Evolutionary conservation across 1,140 invertebrate species (phyloP), one percentile per base, ranked within the genome.

Genomic region (Paraescarpia echinospica): DNA sequence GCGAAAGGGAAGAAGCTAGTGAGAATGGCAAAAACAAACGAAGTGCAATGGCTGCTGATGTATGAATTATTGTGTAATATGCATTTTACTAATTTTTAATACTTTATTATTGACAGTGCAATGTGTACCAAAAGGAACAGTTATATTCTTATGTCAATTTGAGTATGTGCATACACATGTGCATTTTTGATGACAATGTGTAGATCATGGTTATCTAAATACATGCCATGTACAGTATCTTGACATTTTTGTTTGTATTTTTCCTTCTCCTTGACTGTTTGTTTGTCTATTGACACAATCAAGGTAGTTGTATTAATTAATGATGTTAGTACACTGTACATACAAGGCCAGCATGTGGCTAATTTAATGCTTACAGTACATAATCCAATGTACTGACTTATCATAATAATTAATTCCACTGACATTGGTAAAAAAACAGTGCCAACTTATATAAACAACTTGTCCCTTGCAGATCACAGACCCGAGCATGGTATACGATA

Each of bases 401-500:
- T 41, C 4, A 41, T 41, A 41, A 41, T n/a, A n/a, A n/a, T n/a
- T n/a, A n/a, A n/a, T n/a, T n/a, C n/a, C n/a, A n/a, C n/a, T 41
- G 41, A 41, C 41, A 41, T 12, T 41, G 41, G 41, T 41, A 27
- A 31, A 12, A 77, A 77, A 77, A 77, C 59, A 77, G 22, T 90
- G 34, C 89, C 89, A 33, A 90, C 4, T 27, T 33, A 18, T n/a
- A 90, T 31, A 34, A 34, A 90, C 89, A 90, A 22, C 18, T 12
- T 33, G n/a, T 90, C 18, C 8, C 33, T 92, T 92, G 8, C 94
- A 97, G 97, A 98, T 98, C 93, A 96, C 97, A 93, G 98, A 98
- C 96, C 97, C 97, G 5, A 97, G 97, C 96, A 97, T 97, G 95
- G 98, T 98, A 9, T 99, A 98, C 95, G 98, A 99, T 95, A 98